Base-by-base conservation (phyloP, 2,888 invertebrate genomes). In the Branchellion lobata region DNA sequence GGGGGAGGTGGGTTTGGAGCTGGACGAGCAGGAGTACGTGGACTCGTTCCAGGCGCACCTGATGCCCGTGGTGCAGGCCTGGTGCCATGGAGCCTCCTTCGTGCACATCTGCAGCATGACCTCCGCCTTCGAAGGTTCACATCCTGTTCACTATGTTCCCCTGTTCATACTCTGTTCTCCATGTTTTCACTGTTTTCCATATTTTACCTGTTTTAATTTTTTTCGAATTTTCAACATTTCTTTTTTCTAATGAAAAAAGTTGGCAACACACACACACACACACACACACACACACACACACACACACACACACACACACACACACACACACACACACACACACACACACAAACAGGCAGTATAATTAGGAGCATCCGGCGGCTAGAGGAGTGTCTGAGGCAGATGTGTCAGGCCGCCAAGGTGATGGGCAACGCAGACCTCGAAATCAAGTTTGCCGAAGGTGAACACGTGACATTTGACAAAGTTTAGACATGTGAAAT, bases 51-150 rank as follows among this genome's bases (percentile, higher is more conserved):
- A 93, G 86, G 95, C 96, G 2, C 94, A 92, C 85, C 90, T 99
- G 79, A 99, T 99, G 97, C 97, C 98, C 87, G 93, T 99, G 0
- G 96, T 99, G 47, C 92, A 93, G 84, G 91, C 94, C 0, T 99
- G 99, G 99, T 93, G 95, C 85, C 94, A 94, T 85, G 99, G 99
- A 11, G 92, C 94, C 31, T 90, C 92, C 34, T 99, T 99, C 88
- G 89, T 93, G 82, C 92, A 95, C 86, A 92, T 99, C 80, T 96
- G 96, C 89, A 93, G 93, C 89, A 87, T 87, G 87, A 86, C 87
- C 14, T 86, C 86, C 79, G 84, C 87, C 68, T 87, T 87, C 84
- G 87, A 87, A 85, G 87, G 87, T 86, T 21, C 47, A 18, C 33
- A n/a, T 68, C n/a, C 5, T 40, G 14, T 8, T 40, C 40, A 40